Evolutionary conservation across 2,888 invertebrate species (phyloP).

Genomic region (Drosophila recens): DNA sequence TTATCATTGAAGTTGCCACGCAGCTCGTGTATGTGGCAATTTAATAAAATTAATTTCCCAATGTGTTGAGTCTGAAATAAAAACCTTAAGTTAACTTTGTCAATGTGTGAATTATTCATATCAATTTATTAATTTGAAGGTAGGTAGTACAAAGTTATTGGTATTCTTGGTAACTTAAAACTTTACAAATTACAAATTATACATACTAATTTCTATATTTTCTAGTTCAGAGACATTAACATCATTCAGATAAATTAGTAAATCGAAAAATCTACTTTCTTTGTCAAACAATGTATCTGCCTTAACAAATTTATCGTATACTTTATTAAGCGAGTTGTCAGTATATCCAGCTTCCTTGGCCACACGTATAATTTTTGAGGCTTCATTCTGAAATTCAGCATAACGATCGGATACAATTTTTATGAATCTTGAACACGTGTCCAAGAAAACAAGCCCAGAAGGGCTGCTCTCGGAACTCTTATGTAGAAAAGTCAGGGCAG

Average conservation of each 20-base stretch:
- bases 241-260: too few species aligned
- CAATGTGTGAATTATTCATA: background rate
- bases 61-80: conserved; percentile 62
- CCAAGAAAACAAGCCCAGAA: too few species aligned
- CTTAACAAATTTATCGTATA: background rate
- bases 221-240: too few species aligned
- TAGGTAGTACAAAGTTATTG: too few species aligned
- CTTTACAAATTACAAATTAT: too few species aligned
- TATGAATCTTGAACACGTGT: too few species aligned
- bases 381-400: background rate
- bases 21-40: conserved; percentile 80
- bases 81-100: conserved; percentile 1
- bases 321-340: background rate
- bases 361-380: background rate
- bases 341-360: background rate
- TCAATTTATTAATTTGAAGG: too few species aligned
- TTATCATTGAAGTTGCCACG: conserved; percentile 52
- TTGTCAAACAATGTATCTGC: background rate
- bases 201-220: too few species aligned
- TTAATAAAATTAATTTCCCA: conserved; percentile 84
- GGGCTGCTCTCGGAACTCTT: too few species aligned
- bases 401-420: background rate
- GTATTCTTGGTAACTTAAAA: too few species aligned
- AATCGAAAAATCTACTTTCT: too few species aligned
- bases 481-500: too few species aligned